Evolutionary conservation across 2,888 invertebrate species (phyloP).

Genomic region (Acanthosepion pharaonis): DNA sequence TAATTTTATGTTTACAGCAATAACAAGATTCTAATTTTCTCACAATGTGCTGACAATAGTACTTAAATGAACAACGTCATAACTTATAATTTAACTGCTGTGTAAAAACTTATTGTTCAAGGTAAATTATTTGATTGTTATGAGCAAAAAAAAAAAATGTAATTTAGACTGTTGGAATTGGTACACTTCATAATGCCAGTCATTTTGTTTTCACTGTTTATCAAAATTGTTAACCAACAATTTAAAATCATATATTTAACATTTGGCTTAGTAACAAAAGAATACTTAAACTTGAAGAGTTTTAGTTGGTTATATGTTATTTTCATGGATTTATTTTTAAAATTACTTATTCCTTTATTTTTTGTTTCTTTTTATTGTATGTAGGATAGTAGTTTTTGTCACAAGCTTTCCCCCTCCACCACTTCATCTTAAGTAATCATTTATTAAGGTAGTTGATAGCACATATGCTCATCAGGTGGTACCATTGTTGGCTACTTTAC

Average conservation of each 20-base stretch:
- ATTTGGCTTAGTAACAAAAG: not conserved
- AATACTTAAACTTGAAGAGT: not conserved
- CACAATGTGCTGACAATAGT: not conserved
- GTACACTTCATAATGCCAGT: not conserved
- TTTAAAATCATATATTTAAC: slow-evolving; percentile 4
- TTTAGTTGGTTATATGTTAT: not conserved
- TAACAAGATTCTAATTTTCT: not conserved
- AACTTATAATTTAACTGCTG: not conserved
- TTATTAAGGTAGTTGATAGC: too few species aligned
- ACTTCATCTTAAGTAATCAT: too few species aligned
- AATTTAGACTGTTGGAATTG: not conserved
- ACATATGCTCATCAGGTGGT: too few species aligned
- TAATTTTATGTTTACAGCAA: not conserved
- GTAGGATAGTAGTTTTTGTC: too few species aligned
- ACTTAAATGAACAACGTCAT: not conserved
- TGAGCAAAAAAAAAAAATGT: too few species aligned
- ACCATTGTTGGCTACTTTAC: too few species aligned
- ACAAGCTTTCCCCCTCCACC: too few species aligned
- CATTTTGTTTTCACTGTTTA: not conserved
- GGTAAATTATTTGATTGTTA: not conserved
- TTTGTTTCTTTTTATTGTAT: too few species aligned
- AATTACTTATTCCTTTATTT: too few species aligned
- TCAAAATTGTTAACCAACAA: not conserved
- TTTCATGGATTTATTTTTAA: too few species aligned
- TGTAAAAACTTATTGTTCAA: not conserved